Evolutionary conservation across 1,140 invertebrate genomes (phyloP), one percentile per base, ranked within the genome.

Genomic region (Andrena cerasifolii): DNA sequence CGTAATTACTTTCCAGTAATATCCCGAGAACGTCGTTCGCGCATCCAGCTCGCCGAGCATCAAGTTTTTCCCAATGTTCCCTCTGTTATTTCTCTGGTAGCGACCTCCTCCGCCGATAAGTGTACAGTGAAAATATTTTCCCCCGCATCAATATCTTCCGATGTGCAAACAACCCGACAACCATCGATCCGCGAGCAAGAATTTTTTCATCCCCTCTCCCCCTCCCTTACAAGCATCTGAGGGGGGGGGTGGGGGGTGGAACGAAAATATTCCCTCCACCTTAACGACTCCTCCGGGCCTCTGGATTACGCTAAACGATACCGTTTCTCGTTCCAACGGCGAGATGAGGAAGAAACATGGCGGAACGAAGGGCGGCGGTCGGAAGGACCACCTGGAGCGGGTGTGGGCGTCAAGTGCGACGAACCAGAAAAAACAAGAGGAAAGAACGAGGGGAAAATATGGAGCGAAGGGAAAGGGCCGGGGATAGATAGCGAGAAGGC

Each of bases 351-450:
- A 16, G 12, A 61, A 67, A 49, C 21, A 61, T 43, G 33, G 26
- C 18, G 33, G 4, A 0, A 2, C 18, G 18, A 24, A 24, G 24
- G 6, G 43, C 12, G 26, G 18, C 45, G 45, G 2, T 31, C 21
- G 49, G 26, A 10, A 31, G 24, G 26, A n/a, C 26, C 31, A 54
- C 36, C 58, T 56, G 21, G 49, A 18, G 45, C 12, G 51, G 28
- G 45, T 68, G 71, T 21, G 68, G 26, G 31, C 53, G n/a, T 47
- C 47, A 68, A 78, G 51, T 66, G 59, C 68, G 62, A 56, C 24
- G 45, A 74, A 53, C 33, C 76, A n/a, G 63, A 53, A 56, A 82
- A 45, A 49, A 45, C 51, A 51, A 67, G 24, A 6, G 7, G 16
- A 6, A 5, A 14, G 21, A 43, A 33, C n/a, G 36, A 18, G 6